Conservation (phyloP, 2,113 vertebrate species). For the Neopipo cinnamomea region DNA sequence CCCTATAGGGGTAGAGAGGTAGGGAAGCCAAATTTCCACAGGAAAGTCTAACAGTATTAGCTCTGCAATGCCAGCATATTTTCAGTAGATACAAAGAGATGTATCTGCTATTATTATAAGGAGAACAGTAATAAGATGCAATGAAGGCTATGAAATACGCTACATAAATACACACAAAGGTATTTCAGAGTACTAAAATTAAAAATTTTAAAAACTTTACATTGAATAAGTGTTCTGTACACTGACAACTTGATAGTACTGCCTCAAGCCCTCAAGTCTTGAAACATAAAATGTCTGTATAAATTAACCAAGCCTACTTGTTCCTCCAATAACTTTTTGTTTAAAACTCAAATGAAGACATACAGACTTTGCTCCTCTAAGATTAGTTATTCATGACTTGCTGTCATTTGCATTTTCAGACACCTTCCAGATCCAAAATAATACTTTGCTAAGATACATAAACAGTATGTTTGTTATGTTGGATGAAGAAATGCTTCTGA, state of each 20-base stretch:
- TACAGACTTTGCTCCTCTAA: not conserved
- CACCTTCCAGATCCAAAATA: not conserved
- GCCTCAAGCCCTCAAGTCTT: not conserved
- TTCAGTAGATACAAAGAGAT: not conserved
- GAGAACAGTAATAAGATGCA: not conserved
- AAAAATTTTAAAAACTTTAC: fast-evolving
- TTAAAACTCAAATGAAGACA: not conserved
- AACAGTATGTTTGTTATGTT: not conserved
- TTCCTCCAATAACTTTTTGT: not conserved
- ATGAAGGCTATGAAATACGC: not conserved
- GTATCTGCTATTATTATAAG: not conserved
- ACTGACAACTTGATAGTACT: not conserved
- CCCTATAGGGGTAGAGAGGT: not conserved
- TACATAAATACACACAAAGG: not conserved
- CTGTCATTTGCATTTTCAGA: not conserved
- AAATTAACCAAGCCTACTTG: not conserved
- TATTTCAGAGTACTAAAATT: not conserved
- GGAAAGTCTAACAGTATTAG: fast-evolving
- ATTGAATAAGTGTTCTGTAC: not conserved
- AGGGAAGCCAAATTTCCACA: not conserved
- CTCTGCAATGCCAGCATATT: not conserved
- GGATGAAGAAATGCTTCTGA: not conserved
- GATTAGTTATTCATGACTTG: not conserved
- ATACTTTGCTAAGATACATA: not conserved
- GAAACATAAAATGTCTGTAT: not conserved